These are phyloP conservation scores for Zaprionus davidi DNA, from an alignment of 1,140 invertebrate species.

Conservation along the genomic window DNA sequence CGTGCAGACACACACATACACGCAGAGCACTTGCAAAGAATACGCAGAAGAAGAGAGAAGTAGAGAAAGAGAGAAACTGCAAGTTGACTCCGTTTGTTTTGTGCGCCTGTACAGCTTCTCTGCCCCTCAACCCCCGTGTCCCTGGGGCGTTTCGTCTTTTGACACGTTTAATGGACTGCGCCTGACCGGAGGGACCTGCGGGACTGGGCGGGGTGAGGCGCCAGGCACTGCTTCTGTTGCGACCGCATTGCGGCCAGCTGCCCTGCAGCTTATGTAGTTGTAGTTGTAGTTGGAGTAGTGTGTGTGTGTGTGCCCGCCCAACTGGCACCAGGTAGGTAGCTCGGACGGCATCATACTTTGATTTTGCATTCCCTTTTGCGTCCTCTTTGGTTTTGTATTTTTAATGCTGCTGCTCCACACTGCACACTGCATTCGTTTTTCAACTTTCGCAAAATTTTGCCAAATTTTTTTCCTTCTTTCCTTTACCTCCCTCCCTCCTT, in stretches of 20 bases:
- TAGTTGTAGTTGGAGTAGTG: background rate
- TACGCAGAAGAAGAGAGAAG: background rate
- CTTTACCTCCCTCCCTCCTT: background rate
- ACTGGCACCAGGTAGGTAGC: constrained; percentile 11
- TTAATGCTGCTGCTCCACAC: constrained; percentile 54
- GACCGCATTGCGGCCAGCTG: constrained; percentile 67
- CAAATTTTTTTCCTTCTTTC: constrained; percentile 9
- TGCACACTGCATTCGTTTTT: constrained; percentile 37
- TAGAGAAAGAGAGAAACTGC: background rate
- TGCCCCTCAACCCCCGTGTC: constrained; percentile 21
- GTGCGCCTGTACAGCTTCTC: constrained; percentile 7
- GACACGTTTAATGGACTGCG: constrained; percentile 76
- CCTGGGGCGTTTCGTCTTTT: constrained; percentile 58
- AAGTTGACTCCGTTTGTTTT: constrained; percentile 55
- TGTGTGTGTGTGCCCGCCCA: background rate
- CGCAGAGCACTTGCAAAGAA: background rate
- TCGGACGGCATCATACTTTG: constrained; percentile 62
- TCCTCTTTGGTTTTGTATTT: constrained; percentile 53
- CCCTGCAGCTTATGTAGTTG: constrained; percentile 37
- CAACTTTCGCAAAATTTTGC: constrained; percentile 14
- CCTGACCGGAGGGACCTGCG: constrained; percentile 9
- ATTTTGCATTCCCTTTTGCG: constrained; percentile 75
- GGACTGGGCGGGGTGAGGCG: background rate
- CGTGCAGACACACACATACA: constrained; percentile 28
- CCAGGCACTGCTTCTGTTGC: constrained; percentile 31